Conservation (phyloP, 2,888 invertebrate genomes). For the Argyresthia goedartella region DNA sequence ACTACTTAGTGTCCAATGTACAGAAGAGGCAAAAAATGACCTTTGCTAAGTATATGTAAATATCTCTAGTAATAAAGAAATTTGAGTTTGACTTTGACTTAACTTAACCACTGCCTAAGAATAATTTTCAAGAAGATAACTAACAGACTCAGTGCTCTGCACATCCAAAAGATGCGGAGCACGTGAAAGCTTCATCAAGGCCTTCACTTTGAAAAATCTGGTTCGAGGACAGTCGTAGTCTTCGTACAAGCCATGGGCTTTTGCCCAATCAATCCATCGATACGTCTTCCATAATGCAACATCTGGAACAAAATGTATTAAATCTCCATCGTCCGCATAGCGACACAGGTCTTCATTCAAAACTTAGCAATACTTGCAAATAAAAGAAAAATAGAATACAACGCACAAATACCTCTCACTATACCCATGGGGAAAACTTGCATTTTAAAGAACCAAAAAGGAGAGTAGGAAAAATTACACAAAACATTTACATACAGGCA, state of each 20-base stretch:
- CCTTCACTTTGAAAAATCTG: constrained; percentile 42
- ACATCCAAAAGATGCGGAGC: constrained; percentile 53
- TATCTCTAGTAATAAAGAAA: too few relatives aligned
- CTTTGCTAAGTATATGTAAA: too few relatives aligned
- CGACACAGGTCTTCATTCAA: not conserved
- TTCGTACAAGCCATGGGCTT: constrained; percentile 43
- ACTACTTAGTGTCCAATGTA: too few relatives aligned
- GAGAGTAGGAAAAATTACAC: too few relatives aligned
- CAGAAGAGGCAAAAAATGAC: too few relatives aligned
- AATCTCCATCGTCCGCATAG: not conserved
- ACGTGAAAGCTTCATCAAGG: constrained; percentile 47
- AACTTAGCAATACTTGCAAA: not conserved
- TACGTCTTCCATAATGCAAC: constrained; percentile 49
- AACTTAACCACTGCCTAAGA: not conserved
- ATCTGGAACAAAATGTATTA: constrained; percentile 27
- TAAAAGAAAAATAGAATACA: too few relatives aligned
- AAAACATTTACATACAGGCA: too few relatives aligned
- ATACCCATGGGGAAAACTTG: too few relatives aligned
- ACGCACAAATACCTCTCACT: too few relatives aligned
- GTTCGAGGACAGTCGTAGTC: constrained; percentile 50
- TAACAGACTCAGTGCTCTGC: constrained; percentile 50
- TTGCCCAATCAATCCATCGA: constrained; percentile 60
- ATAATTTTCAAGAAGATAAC: constrained; percentile 7
- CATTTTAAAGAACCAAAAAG: too few relatives aligned
- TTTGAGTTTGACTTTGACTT: too few relatives aligned